Evolutionary conservation across 2,888 invertebrate species (phyloP).

Genomic region (Lasioglossum oenotherae): DNA sequence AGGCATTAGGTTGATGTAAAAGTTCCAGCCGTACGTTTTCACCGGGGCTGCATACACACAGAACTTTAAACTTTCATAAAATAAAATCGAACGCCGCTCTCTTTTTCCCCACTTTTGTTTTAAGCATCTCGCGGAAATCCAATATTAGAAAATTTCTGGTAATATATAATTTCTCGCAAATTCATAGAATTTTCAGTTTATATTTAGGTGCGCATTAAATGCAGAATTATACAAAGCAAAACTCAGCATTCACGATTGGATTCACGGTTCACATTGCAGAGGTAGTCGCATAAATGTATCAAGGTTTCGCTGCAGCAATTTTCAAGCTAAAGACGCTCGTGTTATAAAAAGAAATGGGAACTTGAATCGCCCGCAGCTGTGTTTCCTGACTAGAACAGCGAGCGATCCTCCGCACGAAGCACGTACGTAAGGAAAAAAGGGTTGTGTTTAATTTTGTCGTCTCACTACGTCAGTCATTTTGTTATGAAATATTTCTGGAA

Average conservation of each 20-base stretch:
- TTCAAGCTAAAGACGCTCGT: conserved; percentile 21
- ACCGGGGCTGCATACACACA: conserved; percentile 20
- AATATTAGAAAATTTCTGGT: neutral
- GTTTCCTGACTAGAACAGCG: conserved; percentile 41
- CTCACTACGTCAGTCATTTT: conserved; percentile 44
- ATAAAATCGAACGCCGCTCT: conserved; percentile 41
- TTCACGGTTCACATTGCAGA: neutral
- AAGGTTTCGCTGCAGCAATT: neutral
- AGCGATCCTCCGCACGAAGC: conserved; percentile 32
- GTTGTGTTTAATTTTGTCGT: conserved; percentile 48
- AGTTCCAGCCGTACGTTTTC: conserved; percentile 47
- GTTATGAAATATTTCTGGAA: neutral
- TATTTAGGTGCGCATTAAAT: neutral
- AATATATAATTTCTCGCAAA: neutral
- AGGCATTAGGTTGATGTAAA: conserved; percentile 56
- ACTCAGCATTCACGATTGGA: neutral
- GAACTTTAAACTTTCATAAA: conserved; percentile 29
- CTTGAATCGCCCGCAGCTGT: conserved; percentile 41
- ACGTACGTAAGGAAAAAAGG: conserved; percentile 30
- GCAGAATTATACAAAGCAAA: neutral
- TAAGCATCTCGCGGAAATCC: neutral
- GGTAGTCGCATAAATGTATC: conserved; percentile 4
- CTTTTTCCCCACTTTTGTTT: neutral
- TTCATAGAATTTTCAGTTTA: neutral
- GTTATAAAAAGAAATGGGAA: conserved; percentile 50